Conservation (phyloP, 2,888 invertebrate genomes). For the Nomada lathburiana region DNA sequence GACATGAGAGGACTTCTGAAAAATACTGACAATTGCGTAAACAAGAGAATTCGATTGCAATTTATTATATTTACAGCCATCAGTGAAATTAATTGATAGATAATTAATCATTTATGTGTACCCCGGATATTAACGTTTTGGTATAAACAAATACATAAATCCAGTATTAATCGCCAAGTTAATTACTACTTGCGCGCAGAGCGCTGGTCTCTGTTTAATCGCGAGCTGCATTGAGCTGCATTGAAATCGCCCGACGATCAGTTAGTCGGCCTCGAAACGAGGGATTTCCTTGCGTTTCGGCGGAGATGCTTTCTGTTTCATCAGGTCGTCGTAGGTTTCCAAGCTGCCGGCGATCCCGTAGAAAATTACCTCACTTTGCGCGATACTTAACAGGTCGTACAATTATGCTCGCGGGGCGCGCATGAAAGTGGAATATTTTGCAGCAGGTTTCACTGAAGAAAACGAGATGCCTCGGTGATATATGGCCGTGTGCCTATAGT, state of each 20-base stretch:
- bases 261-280: constrained; percentile 9
- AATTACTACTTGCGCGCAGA: background rate
- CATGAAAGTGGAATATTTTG: constrained; percentile 51
- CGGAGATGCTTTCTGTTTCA: constrained; percentile 1
- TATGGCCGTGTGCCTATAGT: constrained; percentile 1
- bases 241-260: background rate
- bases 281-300: background rate
- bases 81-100: too few species aligned
- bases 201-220: background rate
- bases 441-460: constrained; percentile 40
- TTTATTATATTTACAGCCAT: too few species aligned
- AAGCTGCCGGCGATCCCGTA: constrained; percentile 3
- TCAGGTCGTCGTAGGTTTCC: constrained; percentile 5
- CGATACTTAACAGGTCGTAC: constrained; percentile 15
- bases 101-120: too few species aligned
- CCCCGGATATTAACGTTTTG: too few species aligned
- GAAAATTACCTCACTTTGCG: constrained; percentile 46
- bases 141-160: background rate
- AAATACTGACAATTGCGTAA: too few species aligned
- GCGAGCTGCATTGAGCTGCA: too few species aligned
- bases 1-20: too few species aligned
- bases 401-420: constrained; percentile 10
- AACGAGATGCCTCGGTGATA: constrained; percentile 28
- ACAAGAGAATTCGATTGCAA: too few species aligned
- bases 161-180: constrained; percentile 8